These are phyloP conservation scores for Ecliptopera silaceata DNA, from an alignment of 2,888 invertebrate genomes.

Conservation along the genomic window DNA sequence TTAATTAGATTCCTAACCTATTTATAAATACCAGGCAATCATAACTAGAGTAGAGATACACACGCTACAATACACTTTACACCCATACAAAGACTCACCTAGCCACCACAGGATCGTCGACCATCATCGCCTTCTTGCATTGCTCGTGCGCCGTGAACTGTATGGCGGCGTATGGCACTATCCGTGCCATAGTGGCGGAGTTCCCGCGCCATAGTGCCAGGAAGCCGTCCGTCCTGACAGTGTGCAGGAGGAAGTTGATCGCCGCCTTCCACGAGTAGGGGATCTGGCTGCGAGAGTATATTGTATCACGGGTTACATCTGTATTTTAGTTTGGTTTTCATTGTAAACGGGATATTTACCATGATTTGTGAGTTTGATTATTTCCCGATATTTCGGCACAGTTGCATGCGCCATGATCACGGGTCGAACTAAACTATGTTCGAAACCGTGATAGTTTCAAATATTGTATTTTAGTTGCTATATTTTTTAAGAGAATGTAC, in stretches of 20 bases:
- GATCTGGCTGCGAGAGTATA: constrained; percentile 77
- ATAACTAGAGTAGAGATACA: background rate
- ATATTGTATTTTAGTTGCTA: too few relatives aligned
- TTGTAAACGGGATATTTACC: too few relatives aligned
- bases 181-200: constrained; percentile 98
- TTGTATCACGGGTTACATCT: background rate
- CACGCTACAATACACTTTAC: background rate
- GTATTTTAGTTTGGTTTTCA: too few relatives aligned
- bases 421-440: too few relatives aligned
- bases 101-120: constrained; percentile 82
- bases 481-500: too few relatives aligned
- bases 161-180: constrained; percentile 98
- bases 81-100: constrained; percentile 49
- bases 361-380: too few relatives aligned
- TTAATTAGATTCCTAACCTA: too few relatives aligned
- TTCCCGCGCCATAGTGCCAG: constrained; percentile 97
- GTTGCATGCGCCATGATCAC: too few relatives aligned
- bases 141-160: constrained; percentile 99
- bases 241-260: constrained; percentile 85
- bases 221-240: constrained; percentile 90
- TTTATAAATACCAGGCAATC: background rate
- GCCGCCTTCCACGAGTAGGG: constrained; percentile 90
- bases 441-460: too few relatives aligned
- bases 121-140: constrained; percentile 91
- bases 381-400: too few relatives aligned